phyloP scores from a whole-genome alignment of 2,113 vertebrate species.

The Gulo gulo region DNA sequence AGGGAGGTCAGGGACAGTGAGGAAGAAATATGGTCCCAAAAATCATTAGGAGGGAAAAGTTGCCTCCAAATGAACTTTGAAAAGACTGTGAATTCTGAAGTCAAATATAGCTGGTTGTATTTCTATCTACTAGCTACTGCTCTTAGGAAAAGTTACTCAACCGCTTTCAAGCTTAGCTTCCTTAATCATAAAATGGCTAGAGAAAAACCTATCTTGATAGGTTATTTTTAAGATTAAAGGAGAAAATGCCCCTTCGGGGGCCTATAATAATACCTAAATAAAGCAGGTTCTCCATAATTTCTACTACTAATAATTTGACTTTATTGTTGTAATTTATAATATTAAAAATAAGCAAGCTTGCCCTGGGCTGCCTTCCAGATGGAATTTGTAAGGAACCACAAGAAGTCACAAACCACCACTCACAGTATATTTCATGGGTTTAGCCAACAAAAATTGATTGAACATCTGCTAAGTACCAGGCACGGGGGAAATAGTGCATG shows the following conservation, averaged over 20 bases:
- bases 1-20: not conserved
- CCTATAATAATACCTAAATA: not conserved
- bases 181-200: not conserved
- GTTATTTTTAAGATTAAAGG: not conserved
- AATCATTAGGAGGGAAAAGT: not conserved
- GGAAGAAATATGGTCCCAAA: not conserved
- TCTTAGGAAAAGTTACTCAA: not conserved
- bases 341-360: not conserved
- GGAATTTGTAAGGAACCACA: not conserved
- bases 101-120: not conserved
- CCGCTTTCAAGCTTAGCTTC: not conserved
- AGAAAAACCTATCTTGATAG: not conserved
- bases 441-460: not conserved
- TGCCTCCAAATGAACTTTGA: not conserved
- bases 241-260: not conserved
- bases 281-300: not conserved
- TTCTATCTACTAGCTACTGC: not conserved
- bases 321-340: not conserved
- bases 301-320: not conserved
- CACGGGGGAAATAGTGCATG: not conserved
- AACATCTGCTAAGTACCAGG: not conserved
- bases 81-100: not conserved
- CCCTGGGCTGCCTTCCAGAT: not conserved
- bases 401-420: not conserved
- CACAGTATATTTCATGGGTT: not conserved